These are phyloP conservation scores for Dasysyrphus tricinctus DNA, from an alignment of 2,888 invertebrate genomes.

Conservation along the genomic window DNA sequence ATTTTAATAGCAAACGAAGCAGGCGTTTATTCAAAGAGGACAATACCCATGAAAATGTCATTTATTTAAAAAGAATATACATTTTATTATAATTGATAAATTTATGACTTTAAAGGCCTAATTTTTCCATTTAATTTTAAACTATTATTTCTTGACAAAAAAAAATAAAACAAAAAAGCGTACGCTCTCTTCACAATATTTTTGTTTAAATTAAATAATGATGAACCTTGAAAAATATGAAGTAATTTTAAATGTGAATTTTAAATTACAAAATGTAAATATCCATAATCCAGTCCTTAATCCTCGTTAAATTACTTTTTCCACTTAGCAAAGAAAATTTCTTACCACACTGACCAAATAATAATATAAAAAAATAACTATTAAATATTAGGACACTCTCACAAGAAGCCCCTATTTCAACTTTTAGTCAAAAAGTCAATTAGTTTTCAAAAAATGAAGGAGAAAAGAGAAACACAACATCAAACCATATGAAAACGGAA, in stretches of 20 bases:
- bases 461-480: background rate
- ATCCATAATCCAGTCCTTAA: constrained; percentile 2
- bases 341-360: constrained; percentile 31
- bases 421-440: constrained; percentile 57
- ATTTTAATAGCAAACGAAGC: no score
- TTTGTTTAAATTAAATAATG: background rate
- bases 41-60: no score
- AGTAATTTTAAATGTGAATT: background rate
- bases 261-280: constrained; percentile 12
- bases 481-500: background rate
- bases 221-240: background rate
- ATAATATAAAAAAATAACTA: constrained; percentile 44
- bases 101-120: no score
- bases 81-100: no score
- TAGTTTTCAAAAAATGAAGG: constrained; percentile 9
- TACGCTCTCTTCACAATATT: background rate
- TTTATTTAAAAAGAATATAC: no score
- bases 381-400: constrained; percentile 32
- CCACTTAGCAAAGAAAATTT: background rate
- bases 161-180: no score
- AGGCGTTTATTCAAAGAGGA: no score
- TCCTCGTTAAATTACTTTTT: constrained; percentile 29
- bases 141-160: no score
- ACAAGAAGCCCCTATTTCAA: constrained; percentile 41
- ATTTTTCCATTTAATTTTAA: no score